These are phyloP conservation scores for Zhuqinia jingwanae DNA, from an alignment of 2,888 invertebrate genomes.

Conservation along the genomic window DNA sequence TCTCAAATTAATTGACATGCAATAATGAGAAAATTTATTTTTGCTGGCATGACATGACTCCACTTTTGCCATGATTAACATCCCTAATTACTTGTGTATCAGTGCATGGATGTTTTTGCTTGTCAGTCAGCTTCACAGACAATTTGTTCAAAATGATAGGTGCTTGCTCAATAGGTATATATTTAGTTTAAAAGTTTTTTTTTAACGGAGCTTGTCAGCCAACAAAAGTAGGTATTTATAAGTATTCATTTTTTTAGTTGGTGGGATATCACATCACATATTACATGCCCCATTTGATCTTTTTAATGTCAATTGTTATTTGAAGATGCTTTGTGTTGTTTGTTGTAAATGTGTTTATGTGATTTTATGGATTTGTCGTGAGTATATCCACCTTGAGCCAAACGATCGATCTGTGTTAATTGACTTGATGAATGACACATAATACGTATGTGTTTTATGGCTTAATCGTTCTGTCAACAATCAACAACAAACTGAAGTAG, in stretches of 20 bases:
- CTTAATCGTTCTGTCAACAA: slow-evolving; percentile 55
- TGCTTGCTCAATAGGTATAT: background rate
- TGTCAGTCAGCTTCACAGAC: background rate
- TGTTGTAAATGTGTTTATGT: background rate
- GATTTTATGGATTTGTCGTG: slow-evolving; percentile 43
- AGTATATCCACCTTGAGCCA: slow-evolving; percentile 60
- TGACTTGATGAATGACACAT: slow-evolving; percentile 60
- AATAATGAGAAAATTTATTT: slow-evolving; percentile 43
- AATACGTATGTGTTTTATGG: slow-evolving; percentile 39
- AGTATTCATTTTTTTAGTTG: too few relatives aligned
- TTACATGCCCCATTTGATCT: background rate
- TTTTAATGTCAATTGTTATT: background rate
- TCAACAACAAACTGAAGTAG: background rate
- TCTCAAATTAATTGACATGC: slow-evolving; percentile 35
- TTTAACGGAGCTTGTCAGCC: too few relatives aligned
- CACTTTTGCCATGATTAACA: slow-evolving; percentile 40
- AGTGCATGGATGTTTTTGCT: background rate
- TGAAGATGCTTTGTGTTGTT: slow-evolving; percentile 28
- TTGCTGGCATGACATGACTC: slow-evolving; percentile 39
- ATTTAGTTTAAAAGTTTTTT: background rate
- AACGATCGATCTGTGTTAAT: slow-evolving; percentile 54
- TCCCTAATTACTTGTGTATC: slow-evolving; percentile 27
- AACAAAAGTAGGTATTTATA: background rate
- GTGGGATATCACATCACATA: background rate
- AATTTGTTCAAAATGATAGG: slow-evolving; percentile 1